Base-by-base conservation (phyloP, 2,797 vertebrate species). In the Rhinophrynus dorsalis region DNA sequence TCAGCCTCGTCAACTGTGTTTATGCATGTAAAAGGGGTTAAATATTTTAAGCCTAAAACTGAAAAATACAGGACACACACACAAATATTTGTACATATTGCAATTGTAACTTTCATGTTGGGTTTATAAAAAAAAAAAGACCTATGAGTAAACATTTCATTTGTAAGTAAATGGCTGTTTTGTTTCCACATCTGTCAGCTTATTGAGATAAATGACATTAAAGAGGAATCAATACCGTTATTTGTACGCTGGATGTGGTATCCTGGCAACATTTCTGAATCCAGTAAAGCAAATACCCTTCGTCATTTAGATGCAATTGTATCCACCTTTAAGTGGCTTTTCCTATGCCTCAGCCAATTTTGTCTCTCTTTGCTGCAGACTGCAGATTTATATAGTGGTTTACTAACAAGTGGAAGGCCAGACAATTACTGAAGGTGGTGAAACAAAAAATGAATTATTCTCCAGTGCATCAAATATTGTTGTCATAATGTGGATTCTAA, bases 181-280 rank as follows among this genome's bases (percentile, higher is more conserved):
- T 79, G 79, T 68, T 52, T 32, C 63, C 7, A 38, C 84, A 85
- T 80, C 13, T 0, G 71, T 77, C 54, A 40, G 11, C 44, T 75
- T 45, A 4, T 40, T 80, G 75, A 56, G 51, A 73, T 44, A 37
- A 0, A 29, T 44, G 2, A 30, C 52, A 40, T 57, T 68, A 78
- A 72, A 75, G 67, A 5, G 2, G 63, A 78, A 84, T 87, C 30
- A 8, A 90, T 82, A 80, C 5, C 4, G 15, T 6, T 26, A 79
- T 81, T 78, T 74, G 74, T 58, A 56, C 74, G 6, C 47, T 8
- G 57, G 80, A 21, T 58, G 73, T 24, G 61, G 83, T 81, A 79
- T 82, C 85, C 78, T 75, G 75, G 85, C 84, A 87, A 88, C 82
- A 67, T 26, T 67, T 76, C 79, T 67, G 57, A 80, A 79, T 71